phyloP scores from a whole-genome alignment of 2,113 vertebrate genomes.

The Rhabdomys dilectus region DNA sequence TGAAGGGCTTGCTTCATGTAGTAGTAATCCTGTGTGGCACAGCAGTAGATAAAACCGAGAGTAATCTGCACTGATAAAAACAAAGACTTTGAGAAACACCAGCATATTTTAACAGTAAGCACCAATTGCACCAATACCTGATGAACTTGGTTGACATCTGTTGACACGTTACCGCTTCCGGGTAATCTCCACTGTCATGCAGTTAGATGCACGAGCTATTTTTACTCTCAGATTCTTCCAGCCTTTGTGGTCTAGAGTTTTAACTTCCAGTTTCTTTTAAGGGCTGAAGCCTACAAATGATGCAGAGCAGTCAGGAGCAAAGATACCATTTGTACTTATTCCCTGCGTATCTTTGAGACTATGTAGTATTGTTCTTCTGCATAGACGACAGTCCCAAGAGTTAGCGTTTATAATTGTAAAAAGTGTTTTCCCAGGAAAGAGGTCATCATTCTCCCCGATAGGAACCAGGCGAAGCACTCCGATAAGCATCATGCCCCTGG shows the following conservation, averaged over 20 bases:
- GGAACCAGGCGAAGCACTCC: slow-evolving; percentile 20
- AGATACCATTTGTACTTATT: neutral
- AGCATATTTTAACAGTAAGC: neutral
- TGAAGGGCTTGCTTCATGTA: neutral
- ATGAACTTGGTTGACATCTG: neutral
- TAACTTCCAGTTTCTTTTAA: neutral
- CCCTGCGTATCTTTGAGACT: neutral
- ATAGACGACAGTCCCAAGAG: neutral
- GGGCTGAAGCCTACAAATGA: neutral
- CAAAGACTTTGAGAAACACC: neutral
- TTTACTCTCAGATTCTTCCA: neutral
- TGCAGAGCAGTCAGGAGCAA: neutral
- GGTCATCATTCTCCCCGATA: neutral
- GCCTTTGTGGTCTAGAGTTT: neutral
- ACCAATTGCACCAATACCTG: neutral
- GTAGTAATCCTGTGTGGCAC: neutral
- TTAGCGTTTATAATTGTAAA: neutral
- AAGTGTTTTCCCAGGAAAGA: neutral
- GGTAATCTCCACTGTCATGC: neutral
- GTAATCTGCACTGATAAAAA: slow-evolving; percentile 5
- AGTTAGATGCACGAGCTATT: neutral
- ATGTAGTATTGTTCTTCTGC: neutral
- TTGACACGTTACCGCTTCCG: neutral
- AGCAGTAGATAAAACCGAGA: neutral
- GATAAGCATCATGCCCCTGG: neutral